Conservation (phyloP, 2,113 vertebrate genomes). For the Bucco capensis region DNA sequence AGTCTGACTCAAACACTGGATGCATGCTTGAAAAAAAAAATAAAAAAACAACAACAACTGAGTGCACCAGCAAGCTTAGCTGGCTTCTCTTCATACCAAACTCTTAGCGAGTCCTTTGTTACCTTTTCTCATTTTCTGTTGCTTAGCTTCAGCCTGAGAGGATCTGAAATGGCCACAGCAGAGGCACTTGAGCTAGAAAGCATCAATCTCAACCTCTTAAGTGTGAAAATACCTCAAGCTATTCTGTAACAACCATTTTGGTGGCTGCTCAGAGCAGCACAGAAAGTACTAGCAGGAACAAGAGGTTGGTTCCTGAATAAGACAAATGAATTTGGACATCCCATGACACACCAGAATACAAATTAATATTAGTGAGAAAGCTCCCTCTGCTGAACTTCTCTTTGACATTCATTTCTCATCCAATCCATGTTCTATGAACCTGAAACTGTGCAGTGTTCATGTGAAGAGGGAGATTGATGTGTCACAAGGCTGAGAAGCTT, state of each 20-base stretch:
- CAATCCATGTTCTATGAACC: neutral
- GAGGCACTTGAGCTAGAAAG: neutral
- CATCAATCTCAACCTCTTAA: neutral
- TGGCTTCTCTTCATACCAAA: neutral
- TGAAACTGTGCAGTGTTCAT: neutral
- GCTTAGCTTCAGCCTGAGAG: neutral
- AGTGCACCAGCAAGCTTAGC: neutral
- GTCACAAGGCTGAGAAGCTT: neutral
- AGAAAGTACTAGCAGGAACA: neutral
- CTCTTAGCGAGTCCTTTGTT: neutral
- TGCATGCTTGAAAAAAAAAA: conserved; percentile 26
- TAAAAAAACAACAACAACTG: no score
- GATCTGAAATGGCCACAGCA: neutral
- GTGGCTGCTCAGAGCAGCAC: neutral
- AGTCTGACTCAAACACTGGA: conserved; percentile 20
- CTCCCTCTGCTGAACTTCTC: neutral
- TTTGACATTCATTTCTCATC: neutral
- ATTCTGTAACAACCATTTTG: neutral
- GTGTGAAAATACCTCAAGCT: neutral
- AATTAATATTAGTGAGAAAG: neutral
- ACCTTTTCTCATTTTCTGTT: neutral
- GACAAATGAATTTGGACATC: neutral
- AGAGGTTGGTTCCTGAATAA: neutral
- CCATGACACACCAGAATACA: neutral
- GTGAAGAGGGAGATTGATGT: neutral